Evolutionary conservation across 2,797 vertebrate species (phyloP), one percentile per base, ranked within the genome.

Genomic region (Decapterus maruadsi): DNA sequence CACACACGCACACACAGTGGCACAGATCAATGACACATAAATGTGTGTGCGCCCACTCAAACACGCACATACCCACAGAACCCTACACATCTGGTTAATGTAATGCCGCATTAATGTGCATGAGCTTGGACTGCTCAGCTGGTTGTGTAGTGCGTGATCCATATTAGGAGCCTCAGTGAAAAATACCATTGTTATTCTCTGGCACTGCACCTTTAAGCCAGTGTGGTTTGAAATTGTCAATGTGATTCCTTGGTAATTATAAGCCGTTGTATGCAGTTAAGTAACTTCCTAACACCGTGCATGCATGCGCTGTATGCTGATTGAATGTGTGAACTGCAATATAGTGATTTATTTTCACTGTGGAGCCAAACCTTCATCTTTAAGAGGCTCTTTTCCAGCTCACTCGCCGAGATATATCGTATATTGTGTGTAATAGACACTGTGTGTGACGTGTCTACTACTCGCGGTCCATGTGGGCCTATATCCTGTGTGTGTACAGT

Each of bases 21-120:
- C 75, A 65, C 83, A 75, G 82, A 92, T 91, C 92, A 90, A 71
- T 91, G 85, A 80, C 77, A 88, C 76, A 80, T 81, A 77, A 90
- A 88, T 84, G 78, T 72, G 78, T 83, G 69, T 78, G 73, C 29
- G 75, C 34, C 73, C 86, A 84, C 89, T 87, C 75, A 38, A 68
- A 81, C 83, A 84, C 57, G 74, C 81, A 85, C 79, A 87, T 77
- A 64, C 83, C 79, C 77, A 81, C 86, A 73, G 70, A 26, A 26
- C 58, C 60, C 31, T 68, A 80, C 84, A 72, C 84, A 87, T 90
- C 85, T 87, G 89, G 71, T 84, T 83, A 77, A 73, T 77, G 85
- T 71, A 81, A 75, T 83, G 75, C 78, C 61, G 68, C 71, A 75
- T 87, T 82, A 82, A 89, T 86, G 82, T 85, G 77, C 82, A 80